phyloP scores from a whole-genome alignment of 2,797 vertebrate genomes.

The Sus cebifrons region DNA sequence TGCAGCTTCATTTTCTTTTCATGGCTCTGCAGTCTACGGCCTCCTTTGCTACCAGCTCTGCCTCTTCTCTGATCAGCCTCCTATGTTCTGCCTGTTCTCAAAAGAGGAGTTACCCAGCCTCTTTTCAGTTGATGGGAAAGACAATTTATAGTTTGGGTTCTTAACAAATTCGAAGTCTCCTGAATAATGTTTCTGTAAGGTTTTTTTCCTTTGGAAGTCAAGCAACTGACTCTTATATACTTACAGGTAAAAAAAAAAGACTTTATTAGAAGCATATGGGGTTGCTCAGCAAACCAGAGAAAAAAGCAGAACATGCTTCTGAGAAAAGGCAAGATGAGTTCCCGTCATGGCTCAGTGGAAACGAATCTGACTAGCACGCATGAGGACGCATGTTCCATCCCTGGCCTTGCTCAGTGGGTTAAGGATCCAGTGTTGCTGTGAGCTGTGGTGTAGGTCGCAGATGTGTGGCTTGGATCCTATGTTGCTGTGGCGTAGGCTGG shows the following conservation, averaged over 20 bases:
- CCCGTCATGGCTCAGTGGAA: no score
- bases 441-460: no score
- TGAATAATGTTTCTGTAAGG: not conserved
- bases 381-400: no score
- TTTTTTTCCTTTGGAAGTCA: conserved; percentile 40
- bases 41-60: not conserved
- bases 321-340: no score
- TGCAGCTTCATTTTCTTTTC: conserved; percentile 44
- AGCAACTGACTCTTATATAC: not conserved
- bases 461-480: no score
- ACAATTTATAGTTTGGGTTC: not conserved
- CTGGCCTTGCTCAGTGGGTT: no score
- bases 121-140: not conserved
- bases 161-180: conserved; percentile 35
- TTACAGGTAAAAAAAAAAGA: not conserved
- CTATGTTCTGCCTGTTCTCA: not conserved
- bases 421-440: no score
- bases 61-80: not conserved
- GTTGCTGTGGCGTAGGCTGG: no score
- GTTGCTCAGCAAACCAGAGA: not conserved
- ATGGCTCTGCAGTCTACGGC: not conserved
- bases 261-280: conserved; percentile 12
- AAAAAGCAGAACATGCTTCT: not conserved
- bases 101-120: not conserved
- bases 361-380: no score